Evolutionary conservation across 2,888 invertebrate genomes (phyloP), one percentile per base, ranked within the genome.

Genomic region (Chloromyia formosa): DNA sequence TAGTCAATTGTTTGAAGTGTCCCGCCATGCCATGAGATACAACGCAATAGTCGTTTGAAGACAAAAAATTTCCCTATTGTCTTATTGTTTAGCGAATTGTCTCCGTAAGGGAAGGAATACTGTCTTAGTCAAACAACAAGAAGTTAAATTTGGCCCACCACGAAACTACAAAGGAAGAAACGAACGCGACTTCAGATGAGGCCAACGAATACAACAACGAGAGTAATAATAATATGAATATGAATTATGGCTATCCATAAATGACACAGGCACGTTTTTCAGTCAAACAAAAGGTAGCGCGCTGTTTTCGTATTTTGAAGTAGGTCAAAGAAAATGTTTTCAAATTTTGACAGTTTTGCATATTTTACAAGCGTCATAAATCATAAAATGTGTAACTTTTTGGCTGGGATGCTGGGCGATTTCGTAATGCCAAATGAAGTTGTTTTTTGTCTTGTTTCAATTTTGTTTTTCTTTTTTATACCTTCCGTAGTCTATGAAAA

Each of bases 301-400:
- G 23, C 49, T 49, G 16, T 49, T 3, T 49, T 35, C 7, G 2
- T 16, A 14, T 22, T 69, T 71, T 71, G 56, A 71, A 71, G 58
- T 71, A 58, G 71, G 71, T 71, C 71, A 71, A 71, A 56, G 56
- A 71, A 40, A 58, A 58, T 71, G 56, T 71, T 58, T 71, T 71
- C 58, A 56, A 69, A 71, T 71, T 58, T 71, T 71, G 42, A 71
- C 71, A 71, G 40, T 56, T 71, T 71, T 71, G 58, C 71, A 71
- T 71, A 56, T 71, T 71, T 71, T 71, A 71, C 58, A 40, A 23
- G 53, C 7, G 7, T 18, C n/a, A 40, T 71, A 71, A 71, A 71
- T 71, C 71, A 71, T 71, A 42, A 23, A 58, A 71, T 58, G 45
- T 56, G 22, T 35, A 58, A 40, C 18, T 71, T n/a, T 35, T 40